Percentiles rank a stretch among this genome's conserved stretches.
phyloP scores from a whole-genome alignment of 2,113 vertebrate genomes.

The Balaeniceps rex region DNA sequence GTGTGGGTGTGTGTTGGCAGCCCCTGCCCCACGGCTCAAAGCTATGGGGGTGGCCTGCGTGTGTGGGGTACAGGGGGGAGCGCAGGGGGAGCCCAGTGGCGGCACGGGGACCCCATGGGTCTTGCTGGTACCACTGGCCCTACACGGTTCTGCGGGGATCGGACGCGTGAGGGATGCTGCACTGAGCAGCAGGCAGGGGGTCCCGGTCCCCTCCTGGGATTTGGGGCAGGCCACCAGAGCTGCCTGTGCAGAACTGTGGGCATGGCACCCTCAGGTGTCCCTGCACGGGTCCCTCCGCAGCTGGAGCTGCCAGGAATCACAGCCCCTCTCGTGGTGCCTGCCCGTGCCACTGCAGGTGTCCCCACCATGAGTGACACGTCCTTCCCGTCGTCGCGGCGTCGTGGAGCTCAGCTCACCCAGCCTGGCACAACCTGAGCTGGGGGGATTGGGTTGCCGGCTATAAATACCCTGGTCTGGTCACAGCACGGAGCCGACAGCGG shows the following conservation, averaged over 20 bases:
- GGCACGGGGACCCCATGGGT: rapidly evolving
- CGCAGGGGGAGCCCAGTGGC: rapidly evolving
- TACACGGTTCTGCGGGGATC: rapidly evolving
- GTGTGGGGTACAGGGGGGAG: too few species aligned
- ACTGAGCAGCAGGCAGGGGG: rapidly evolving
- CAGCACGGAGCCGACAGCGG: rapidly evolving
- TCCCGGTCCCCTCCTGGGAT: neutral
- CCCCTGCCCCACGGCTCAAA: neutral
- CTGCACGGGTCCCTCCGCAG: rapidly evolving
- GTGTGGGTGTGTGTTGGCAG: neutral
- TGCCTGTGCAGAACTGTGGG: neutral
- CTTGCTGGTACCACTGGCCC: too few species aligned
- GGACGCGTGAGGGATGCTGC: neutral
- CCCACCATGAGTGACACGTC: neutral
- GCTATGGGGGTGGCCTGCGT: rapidly evolving
- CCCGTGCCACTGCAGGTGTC: neutral
- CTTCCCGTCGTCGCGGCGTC: rapidly evolving
- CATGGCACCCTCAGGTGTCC: too few species aligned
- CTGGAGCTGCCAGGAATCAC: neutral
- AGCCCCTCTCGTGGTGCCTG: neutral
- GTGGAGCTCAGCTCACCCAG: neutral
- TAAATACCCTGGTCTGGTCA: neutral
- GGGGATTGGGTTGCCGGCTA: neutral
- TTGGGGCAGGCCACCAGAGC: neutral
- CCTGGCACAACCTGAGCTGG: neutral